phyloP scores from a whole-genome alignment of 2,113 vertebrate genomes.

The Polypterus senegalus region DNA sequence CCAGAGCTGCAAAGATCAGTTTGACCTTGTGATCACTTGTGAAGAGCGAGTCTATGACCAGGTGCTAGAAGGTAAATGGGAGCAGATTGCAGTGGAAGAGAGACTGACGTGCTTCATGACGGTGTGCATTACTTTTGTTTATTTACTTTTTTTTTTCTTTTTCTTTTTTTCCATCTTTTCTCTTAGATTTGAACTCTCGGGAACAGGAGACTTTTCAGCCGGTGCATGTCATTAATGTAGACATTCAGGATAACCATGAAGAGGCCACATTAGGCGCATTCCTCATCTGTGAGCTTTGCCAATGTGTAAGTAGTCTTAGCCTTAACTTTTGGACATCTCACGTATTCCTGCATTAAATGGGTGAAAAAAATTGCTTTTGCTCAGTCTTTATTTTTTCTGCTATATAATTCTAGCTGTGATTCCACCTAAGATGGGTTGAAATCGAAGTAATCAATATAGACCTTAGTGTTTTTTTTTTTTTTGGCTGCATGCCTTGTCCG shows the following conservation, averaged over 20 bases:
- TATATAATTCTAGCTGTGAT: neutral
- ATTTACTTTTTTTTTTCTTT: constrained; percentile 12
- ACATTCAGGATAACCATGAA: constrained; percentile 97
- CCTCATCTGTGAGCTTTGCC: constrained; percentile 96
- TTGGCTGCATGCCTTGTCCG: no score
- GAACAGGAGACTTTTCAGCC: constrained; percentile 93
- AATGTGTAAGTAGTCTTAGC: constrained; percentile 74
- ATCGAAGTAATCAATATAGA: no score
- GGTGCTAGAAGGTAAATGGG: constrained; percentile 86
- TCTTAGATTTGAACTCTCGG: constrained; percentile 63
- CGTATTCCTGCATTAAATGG: neutral
- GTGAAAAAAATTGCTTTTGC: neutral
- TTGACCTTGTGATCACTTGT: constrained; percentile 93
- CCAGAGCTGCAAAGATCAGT: constrained; percentile 90
- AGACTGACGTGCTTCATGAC: no score
- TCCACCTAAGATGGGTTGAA: no score
- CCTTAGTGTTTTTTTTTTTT: no score
- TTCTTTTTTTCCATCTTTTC: constrained; percentile 3
- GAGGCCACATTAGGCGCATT: constrained; percentile 94
- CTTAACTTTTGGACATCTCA: neutral
- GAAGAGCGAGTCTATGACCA: constrained; percentile 97
- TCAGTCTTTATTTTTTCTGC: neutral
- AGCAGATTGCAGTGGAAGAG: neutral
- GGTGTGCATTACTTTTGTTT: no score
- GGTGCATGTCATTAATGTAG: constrained; percentile 94